A percentile compares a stretch with the other conserved stretches of the same genome.
Conservation (phyloP, 2,888 invertebrate genomes). For the Strigamia crassipes region DNA sequence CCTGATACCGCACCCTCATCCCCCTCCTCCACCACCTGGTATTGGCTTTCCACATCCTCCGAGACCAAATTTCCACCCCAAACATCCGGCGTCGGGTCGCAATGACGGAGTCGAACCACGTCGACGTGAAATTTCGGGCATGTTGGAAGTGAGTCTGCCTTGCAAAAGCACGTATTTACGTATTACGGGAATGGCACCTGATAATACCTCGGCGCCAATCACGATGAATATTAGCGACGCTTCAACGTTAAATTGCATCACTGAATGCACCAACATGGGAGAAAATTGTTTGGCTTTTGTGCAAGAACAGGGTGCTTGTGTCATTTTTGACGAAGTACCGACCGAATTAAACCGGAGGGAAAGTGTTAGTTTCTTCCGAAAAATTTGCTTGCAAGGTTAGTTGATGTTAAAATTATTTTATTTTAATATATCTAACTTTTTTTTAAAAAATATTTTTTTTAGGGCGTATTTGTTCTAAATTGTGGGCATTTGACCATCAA, state of each 20-base stretch:
- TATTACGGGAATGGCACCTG: slow-evolving; percentile 13
- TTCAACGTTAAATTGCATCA: background rate
- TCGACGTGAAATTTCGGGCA: background rate
- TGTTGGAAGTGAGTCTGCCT: background rate
- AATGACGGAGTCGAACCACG: background rate
- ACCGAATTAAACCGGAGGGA: background rate
- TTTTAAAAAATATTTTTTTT: background rate
- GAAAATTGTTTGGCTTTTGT: background rate
- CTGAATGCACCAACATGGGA: background rate
- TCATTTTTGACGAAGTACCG: background rate
- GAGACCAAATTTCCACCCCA: background rate
- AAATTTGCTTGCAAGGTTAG: slow-evolving; percentile 42
- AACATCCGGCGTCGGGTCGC: background rate
- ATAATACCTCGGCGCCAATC: background rate
- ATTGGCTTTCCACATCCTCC: background rate
- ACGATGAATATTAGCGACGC: background rate
- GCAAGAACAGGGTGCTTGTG: background rate
- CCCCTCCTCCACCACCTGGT: background rate
- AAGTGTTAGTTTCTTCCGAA: slow-evolving; percentile 26
- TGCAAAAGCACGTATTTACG: slow-evolving; percentile 3
- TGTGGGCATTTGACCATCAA: slow-evolving; percentile 77
- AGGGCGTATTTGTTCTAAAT: slow-evolving; percentile 20
- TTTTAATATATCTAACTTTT: background rate
- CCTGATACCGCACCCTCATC: background rate
- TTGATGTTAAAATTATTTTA: background rate